Base-by-base conservation (phyloP, 2,113 vertebrate genomes). In the Hippopotamus amphibius region DNA sequence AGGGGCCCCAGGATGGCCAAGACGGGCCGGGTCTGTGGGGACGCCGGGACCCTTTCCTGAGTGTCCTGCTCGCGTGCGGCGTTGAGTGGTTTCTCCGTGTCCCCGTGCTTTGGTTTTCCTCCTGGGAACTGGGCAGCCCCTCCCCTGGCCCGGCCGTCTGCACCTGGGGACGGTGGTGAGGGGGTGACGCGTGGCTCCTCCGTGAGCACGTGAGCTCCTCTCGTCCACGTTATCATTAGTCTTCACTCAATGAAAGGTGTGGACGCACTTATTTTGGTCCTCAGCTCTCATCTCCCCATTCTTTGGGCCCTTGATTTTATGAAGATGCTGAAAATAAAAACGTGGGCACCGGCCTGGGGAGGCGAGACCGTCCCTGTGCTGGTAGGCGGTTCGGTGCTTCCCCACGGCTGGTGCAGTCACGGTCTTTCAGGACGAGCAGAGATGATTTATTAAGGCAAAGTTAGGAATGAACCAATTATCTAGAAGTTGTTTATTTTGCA, bases 321-420 rank as follows among this genome's bases (percentile, higher is more conserved):
- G 63, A 77, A 66, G n/a, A 55, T 6, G 19, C 50, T 8, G 14
- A 72, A 33, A 68, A 26, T 21, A 13, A 2, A 46, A 59, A 0
- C 3, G 0, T 30, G 26, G 24, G 9, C 0, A 2, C 22, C 1
- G 7, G 59, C 9, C 26, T 0, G 1, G 0, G 2, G 11, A 0
- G 0, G 30, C 21, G 71, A 17, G 22, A 37, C 2, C 2, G 0
- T 46, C 53, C 19, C 50, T 6, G 30, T 22, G 10, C 17, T 6
- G 15, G 55, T 0, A 9, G 6, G 68, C 33, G 17, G 30, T 13
- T 4, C 1, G 11, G 33, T 0, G 43, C 79, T n/a, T n/a, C 84
- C 91, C 43, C 22, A 1, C 50, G 85, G 92, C 46, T n/a, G 0
- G 55, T n/a, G 68, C 76, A 30, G 22, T 41, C 74, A 74, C 33